phyloP scores from a whole-genome alignment of 2,797 vertebrate species.

The Balearica regulorum region DNA sequence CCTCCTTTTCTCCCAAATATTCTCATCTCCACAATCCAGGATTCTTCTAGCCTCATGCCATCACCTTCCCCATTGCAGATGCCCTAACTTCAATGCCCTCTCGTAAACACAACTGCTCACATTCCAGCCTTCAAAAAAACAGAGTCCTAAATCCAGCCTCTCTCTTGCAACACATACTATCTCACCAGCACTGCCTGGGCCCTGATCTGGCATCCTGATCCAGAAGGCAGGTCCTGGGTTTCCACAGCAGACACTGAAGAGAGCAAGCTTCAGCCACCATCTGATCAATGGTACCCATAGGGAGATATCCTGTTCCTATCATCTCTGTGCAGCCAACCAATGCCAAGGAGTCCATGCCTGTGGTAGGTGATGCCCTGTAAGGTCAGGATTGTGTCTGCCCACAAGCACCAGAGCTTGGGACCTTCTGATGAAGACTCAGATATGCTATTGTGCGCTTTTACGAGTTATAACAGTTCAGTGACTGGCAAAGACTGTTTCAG shows the following conservation, averaged over 20 bases:
- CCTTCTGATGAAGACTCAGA: background rate
- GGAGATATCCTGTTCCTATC: background rate
- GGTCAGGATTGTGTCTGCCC: background rate
- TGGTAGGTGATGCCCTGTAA: fast-evolving
- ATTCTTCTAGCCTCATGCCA: background rate
- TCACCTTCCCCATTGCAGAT: background rate
- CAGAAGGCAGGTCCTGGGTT: background rate
- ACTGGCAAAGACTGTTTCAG: background rate
- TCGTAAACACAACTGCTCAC: background rate
- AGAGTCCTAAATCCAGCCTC: background rate
- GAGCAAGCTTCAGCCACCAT: background rate
- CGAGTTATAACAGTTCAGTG: background rate
- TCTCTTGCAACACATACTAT: background rate
- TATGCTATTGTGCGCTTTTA: background rate
- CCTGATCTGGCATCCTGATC: background rate
- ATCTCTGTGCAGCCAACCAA: background rate
- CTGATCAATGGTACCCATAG: fast-evolving
- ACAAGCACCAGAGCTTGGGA: background rate
- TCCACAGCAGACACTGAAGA: background rate
- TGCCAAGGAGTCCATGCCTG: fast-evolving
- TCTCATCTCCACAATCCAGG: background rate
- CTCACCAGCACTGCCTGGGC: background rate
- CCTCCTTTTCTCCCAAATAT: background rate
- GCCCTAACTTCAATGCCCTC: background rate
- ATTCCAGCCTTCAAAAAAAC: background rate